Evolutionary conservation across 2,113 vertebrate species (phyloP).

Genomic region (Carlito syrichta): DNA sequence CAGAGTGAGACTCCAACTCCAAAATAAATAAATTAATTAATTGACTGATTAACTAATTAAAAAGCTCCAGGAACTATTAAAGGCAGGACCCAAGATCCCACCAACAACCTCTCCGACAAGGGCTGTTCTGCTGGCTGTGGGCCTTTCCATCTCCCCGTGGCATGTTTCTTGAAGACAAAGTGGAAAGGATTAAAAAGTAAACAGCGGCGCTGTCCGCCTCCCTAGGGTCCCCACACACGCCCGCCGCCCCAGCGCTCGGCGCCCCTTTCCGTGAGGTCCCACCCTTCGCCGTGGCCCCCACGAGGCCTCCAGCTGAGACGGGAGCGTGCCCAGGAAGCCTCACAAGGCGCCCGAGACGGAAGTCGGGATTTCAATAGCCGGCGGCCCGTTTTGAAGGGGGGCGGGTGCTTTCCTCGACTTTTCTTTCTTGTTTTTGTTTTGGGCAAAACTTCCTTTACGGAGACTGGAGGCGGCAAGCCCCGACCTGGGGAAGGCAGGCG

Average conservation of each 20-base stretch:
- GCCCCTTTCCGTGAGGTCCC: not conserved
- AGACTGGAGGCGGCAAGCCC: not conserved
- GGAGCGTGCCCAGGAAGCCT: not conserved
- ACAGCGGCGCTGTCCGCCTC: not conserved
- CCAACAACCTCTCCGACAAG: not conserved
- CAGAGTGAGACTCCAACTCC: too few species aligned
- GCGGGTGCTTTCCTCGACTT: not conserved
- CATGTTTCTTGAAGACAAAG: not conserved
- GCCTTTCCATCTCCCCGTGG: not conserved
- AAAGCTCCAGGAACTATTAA: not conserved
- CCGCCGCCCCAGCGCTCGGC: not conserved
- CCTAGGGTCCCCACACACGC: fast-evolving
- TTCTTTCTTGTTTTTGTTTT: not conserved
- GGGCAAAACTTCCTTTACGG: not conserved
- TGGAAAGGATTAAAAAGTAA: not conserved
- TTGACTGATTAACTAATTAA: too few species aligned
- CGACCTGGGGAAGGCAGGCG: not conserved
- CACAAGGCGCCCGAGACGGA: not conserved
- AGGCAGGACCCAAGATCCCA: not conserved
- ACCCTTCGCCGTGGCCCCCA: not conserved
- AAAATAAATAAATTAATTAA: too few species aligned
- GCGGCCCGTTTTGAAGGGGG: not conserved
- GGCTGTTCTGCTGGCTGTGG: too few species aligned
- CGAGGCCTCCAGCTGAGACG: not conserved
- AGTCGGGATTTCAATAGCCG: not conserved